A percentile compares a stretch with the other conserved stretches of the same genome.
These are phyloP conservation scores for Gonioctena quinquepunctata DNA, from an alignment of 1,140 invertebrate genomes.

Conservation along the genomic window DNA sequence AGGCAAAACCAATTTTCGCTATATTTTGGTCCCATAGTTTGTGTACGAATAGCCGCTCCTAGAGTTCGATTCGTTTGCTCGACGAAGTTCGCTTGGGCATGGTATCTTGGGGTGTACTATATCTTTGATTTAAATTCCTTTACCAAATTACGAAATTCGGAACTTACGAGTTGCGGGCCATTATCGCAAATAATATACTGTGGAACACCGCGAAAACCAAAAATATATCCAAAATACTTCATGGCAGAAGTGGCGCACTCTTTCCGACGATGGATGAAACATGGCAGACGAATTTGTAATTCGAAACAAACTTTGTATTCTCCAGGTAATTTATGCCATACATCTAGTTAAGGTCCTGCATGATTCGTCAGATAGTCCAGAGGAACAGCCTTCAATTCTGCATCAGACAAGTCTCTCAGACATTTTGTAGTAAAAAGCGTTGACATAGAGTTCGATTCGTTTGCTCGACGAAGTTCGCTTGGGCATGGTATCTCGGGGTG, in stretches of 20 bases:
- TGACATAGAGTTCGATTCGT: constrained; percentile 22
- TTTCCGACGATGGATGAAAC: no score
- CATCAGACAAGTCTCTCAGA: no score
- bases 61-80: constrained; percentile 27
- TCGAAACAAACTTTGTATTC: no score
- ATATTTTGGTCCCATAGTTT: constrained; percentile 22
- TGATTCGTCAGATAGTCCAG: no score
- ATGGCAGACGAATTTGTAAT: no score
- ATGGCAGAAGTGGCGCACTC: no score
- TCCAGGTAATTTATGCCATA: no score
- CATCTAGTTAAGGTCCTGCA: no score
- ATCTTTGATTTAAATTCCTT: constrained; percentile 17
- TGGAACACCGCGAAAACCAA: constrained; percentile 31
- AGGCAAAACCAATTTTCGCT: constrained; percentile 11
- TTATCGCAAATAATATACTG: constrained; percentile 33
- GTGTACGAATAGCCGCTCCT: constrained; percentile 23
- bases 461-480: constrained; percentile 24
- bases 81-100: constrained; percentile 21
- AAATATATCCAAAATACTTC: no score
- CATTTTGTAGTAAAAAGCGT: no score
- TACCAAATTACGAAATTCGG: constrained; percentile 5
- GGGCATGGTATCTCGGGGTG: constrained; percentile 19
- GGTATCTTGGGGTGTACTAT: constrained; percentile 17
- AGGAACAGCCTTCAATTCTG: no score
- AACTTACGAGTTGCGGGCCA: constrained; percentile 28